A percentile compares a stretch with the other conserved stretches of the same genome.
These are phyloP conservation scores for Ahaetulla prasina DNA, from an alignment of 2,113 vertebrate species.

Conservation along the genomic window DNA sequence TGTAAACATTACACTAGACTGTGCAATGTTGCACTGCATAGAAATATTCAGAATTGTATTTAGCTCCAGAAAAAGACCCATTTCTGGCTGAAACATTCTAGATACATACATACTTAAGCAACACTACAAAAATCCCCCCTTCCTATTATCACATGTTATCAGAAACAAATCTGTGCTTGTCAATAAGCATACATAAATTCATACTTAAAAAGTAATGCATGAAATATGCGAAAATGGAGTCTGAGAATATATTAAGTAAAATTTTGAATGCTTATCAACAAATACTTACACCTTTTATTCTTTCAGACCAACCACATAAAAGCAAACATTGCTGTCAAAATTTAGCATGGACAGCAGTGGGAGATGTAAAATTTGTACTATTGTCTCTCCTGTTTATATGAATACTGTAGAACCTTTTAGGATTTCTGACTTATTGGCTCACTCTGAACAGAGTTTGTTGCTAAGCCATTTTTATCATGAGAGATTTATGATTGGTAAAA, in stretches of 20 bases:
- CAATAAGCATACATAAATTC: not conserved
- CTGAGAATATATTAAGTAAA: conserved; percentile 35
- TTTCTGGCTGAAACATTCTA: not conserved
- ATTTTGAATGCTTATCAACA: conserved; percentile 51
- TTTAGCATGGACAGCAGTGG: not conserved
- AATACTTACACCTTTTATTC: conserved; percentile 45
- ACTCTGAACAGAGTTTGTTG: conserved; percentile 44
- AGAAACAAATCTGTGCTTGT: not conserved
- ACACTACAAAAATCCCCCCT: not conserved
- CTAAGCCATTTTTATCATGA: conserved; percentile 63
- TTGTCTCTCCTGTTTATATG: not conserved
- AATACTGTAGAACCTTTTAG: not conserved
- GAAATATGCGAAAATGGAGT: not conserved
- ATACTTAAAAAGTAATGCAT: not conserved
- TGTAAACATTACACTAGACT: not conserved
- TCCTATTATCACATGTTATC: not conserved
- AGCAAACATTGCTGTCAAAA: not conserved
- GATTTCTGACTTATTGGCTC: conserved; percentile 50
- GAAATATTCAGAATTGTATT: not conserved
- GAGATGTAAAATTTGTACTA: not conserved
- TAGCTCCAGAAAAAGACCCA: not conserved
- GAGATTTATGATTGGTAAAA: conserved; percentile 61
- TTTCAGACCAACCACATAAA: conserved; percentile 17
- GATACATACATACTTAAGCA: not conserved
- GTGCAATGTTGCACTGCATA: not conserved